phyloP scores from a whole-genome alignment of 2,888 invertebrate genomes.

The Emesis furor region DNA sequence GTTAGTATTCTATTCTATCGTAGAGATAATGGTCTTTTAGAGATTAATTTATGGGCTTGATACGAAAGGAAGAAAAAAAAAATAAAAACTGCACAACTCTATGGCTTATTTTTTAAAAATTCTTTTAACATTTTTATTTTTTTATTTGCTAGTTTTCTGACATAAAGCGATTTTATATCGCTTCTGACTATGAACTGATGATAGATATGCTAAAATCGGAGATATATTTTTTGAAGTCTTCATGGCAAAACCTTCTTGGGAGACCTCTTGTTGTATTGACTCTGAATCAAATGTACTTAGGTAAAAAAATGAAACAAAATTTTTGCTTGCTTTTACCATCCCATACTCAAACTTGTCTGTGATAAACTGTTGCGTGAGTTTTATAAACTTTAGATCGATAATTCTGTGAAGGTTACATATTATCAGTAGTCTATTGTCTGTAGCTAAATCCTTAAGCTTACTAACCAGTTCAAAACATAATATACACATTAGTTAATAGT shows the following conservation, averaged over 20 bases:
- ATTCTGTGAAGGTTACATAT: neutral
- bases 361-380: neutral
- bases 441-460: no score
- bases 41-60: no score
- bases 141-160: constrained; percentile 97
- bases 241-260: constrained; percentile 99
- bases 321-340: constrained; percentile 24
- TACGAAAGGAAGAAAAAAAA: no score
- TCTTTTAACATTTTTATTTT: constrained; percentile 53
- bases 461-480: no score
- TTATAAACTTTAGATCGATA: neutral
- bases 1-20: no score
- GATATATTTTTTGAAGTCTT: constrained; percentile 99
- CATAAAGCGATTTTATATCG: constrained; percentile 99
- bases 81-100: neutral
- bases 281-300: constrained; percentile 97
- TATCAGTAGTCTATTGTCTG: no score
- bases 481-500: no score
- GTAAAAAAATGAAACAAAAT: constrained; percentile 88
- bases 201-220: constrained; percentile 99
- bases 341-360: constrained; percentile 3
- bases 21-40: no score
- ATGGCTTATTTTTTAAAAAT: constrained; percentile 10
- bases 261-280: constrained; percentile 98
- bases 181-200: constrained; percentile 99